Base-by-base conservation (phyloP, 2,888 invertebrate species). In the Arrhopalites spinosus region DNA sequence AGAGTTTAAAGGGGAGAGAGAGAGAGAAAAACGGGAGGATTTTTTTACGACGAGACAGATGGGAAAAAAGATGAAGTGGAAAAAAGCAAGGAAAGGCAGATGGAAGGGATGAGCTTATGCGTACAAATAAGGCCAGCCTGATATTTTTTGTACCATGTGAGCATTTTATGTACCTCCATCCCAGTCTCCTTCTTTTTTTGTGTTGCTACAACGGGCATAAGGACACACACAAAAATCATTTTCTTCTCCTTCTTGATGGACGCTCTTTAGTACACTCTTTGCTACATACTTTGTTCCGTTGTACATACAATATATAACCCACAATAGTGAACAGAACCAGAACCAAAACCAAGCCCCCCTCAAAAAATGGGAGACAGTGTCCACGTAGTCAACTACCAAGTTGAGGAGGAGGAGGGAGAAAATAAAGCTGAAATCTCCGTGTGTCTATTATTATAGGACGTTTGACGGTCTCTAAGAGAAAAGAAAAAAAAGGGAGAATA, bases 101-200 rank as follows among this genome's bases (percentile, higher is more conserved):
- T 71, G 71, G 53, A 71, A 69, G 23, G 59, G 71, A 59, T 71
- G 61, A 71, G 71, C 71, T 71, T 71, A 71, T 71, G 71, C 61
- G 59, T 71, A 71, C 71, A 59, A 71, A 71, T 71, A 71, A 71
- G 71, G 59, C 20, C 30, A 71, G 59, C 43, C 13, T 56, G 36
- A n/a, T 68, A 47, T 68, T 13, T 29, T 64, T 66, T 66, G 36
- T 30, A 36, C 64, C 30, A 36, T 36, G 36, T 36, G 36, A 64
- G 36, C 64, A 43, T 13, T 64, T 64, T 7, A 64, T 1, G 3
- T 5, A 43, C n/a, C n/a, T 3, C 13, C 23, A 17, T 29, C 27
- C 1, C 27, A 30, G 17, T n/a, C 13, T n/a, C 13, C n/a, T n/a
- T n/a, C n/a, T n/a, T n/a, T n/a, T n/a, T n/a, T n/a, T n/a, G n/a